Evolutionary conservation across 2,797 vertebrate species (phyloP).

Genomic region (Trichosurus vulpecula): DNA sequence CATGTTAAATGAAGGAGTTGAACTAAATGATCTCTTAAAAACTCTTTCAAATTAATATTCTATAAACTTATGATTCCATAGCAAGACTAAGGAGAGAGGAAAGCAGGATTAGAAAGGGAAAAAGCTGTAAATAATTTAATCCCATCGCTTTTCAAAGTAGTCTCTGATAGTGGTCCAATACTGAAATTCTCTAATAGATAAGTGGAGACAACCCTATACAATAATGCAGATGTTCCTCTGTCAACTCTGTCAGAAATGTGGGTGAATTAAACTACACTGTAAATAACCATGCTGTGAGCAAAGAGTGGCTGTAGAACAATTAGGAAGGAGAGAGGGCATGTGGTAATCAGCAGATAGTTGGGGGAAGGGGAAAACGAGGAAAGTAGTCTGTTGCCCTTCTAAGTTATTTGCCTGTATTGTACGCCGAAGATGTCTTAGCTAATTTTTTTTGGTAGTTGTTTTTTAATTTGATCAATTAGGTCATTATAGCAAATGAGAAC

Average conservation of each 20-base stretch:
- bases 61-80: slow-evolving; percentile 25
- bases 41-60: slow-evolving; percentile 39
- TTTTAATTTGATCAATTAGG: slow-evolving; percentile 44
- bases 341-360: slow-evolving; percentile 40
- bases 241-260: not conserved
- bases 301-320: not conserved
- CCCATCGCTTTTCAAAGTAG: slow-evolving; percentile 33
- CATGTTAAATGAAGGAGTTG: not conserved
- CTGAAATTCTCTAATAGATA: not conserved
- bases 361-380: slow-evolving; percentile 27
- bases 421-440: not conserved
- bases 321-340: not conserved
- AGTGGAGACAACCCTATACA: slow-evolving; percentile 32
- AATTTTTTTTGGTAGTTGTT: slow-evolving; percentile 51
- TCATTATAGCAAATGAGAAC: slow-evolving; percentile 32
- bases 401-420: slow-evolving; percentile 10
- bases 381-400: slow-evolving; percentile 8
- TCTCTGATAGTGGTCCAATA: not conserved
- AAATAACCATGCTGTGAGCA: not conserved
- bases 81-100: not conserved
- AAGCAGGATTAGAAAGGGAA: not conserved
- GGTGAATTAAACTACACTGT: not conserved
- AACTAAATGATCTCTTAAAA: slow-evolving; percentile 31
- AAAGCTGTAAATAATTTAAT: slow-evolving; percentile 36
- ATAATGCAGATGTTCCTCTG: slow-evolving; percentile 10